Evolutionary conservation across 2,113 vertebrate species (phyloP).

Genomic region (Thamnaconus septentrionalis): DNA sequence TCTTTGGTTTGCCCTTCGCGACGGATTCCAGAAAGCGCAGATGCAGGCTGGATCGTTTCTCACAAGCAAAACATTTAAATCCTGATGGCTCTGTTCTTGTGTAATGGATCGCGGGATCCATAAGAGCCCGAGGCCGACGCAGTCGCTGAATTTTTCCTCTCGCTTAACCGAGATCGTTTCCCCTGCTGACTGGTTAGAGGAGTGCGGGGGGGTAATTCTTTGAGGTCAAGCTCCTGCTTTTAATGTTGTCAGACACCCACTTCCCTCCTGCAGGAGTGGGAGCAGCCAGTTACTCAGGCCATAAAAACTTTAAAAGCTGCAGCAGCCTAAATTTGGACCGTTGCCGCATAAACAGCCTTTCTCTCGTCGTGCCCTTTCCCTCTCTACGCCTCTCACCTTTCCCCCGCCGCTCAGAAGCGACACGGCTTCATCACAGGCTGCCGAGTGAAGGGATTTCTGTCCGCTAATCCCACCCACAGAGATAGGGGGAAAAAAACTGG

Average conservation of each 20-base stretch:
- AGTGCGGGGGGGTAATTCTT: conserved; percentile 21
- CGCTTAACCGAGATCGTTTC: conserved; percentile 24
- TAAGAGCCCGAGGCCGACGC: conserved; percentile 31
- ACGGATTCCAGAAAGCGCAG: no score
- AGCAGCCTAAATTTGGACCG: not conserved
- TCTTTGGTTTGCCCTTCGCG: not conserved
- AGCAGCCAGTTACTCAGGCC: conserved; percentile 3
- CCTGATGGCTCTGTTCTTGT: conserved; percentile 55
- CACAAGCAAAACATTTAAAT: conserved; percentile 29
- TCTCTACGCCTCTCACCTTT: no score
- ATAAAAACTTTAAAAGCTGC: conserved; percentile 30
- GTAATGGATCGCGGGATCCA: conserved; percentile 32
- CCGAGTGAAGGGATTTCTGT: no score
- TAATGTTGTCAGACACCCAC: conserved; percentile 33
- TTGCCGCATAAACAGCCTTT: no score
- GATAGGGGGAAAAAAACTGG: no score
- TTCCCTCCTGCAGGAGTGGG: not conserved
- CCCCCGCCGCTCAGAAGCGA: no score
- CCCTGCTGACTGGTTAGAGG: not conserved
- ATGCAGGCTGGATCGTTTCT: conserved; percentile 7
- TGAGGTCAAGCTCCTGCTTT: conserved; percentile 26
- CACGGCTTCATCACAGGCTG: no score
- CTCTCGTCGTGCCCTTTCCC: no score
- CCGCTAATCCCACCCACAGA: no score
- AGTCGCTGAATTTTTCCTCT: conserved; percentile 42